Conservation (phyloP, 2,888 invertebrate genomes). For the Drosophila paracracens region DNA sequence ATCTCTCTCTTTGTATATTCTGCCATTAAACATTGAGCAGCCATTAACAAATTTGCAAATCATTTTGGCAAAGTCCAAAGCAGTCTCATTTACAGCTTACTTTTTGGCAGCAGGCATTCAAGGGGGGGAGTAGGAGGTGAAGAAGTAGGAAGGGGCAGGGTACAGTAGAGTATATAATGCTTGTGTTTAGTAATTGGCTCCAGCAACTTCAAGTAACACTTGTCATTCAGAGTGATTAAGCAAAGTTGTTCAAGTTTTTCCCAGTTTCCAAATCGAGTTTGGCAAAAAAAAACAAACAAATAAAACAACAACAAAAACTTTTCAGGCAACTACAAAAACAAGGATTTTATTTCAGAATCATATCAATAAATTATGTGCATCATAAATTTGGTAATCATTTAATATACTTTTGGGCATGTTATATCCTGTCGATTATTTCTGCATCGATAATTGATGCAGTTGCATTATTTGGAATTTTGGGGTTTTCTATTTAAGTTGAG, state of each 20-base stretch:
- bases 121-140: too few species aligned
- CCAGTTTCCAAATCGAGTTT: neutral
- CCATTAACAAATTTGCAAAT: slow-evolving; percentile 72
- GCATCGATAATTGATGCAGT: neutral
- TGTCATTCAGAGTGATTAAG: slow-evolving; percentile 50
- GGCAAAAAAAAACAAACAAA: neutral
- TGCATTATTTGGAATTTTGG: neutral
- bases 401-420: neutral
- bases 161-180: neutral
- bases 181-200: slow-evolving; percentile 45
- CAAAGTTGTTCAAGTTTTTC: slow-evolving; percentile 16
- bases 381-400: neutral
- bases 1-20: slow-evolving; percentile 11
- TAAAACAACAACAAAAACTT: neutral
- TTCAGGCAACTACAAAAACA: neutral
- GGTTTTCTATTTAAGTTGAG: neutral
- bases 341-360: neutral
- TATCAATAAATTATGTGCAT: neutral
- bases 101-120: neutral
- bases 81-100: slow-evolving; percentile 26
- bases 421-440: neutral
- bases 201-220: slow-evolving; percentile 43
- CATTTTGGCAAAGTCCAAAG: slow-evolving; percentile 40
- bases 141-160: neutral
- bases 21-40: slow-evolving; percentile 65